Evolutionary conservation across 92 coral and sea anemone genomes (phyloP).

Genomic region (Bergia sp.): DNA sequence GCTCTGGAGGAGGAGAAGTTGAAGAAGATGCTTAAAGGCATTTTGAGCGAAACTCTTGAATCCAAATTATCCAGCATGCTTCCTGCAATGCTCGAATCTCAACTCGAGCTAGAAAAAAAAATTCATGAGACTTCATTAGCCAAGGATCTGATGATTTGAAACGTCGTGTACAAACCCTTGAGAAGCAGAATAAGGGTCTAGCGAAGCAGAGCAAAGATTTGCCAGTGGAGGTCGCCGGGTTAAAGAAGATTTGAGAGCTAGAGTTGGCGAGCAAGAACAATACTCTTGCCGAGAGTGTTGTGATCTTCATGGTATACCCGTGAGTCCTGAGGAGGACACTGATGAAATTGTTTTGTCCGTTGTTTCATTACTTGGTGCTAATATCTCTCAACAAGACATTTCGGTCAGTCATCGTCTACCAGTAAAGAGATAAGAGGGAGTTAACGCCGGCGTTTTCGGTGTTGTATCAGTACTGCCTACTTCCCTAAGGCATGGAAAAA

Average conservation of each 20-base stretch:
- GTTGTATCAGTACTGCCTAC: no score
- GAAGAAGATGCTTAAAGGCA: no score
- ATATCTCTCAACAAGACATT: not conserved
- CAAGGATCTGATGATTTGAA: not conserved
- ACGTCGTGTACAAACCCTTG: not conserved
- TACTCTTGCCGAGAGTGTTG: not conserved
- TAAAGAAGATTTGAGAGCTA: not conserved
- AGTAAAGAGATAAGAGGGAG: not conserved
- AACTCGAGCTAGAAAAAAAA: not conserved
- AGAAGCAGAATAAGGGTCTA: not conserved
- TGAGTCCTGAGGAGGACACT: not conserved
- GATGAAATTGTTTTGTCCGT: not conserved
- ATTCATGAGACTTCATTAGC: slow-evolving; percentile 16
- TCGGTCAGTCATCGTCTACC: not conserved
- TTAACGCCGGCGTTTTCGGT: not conserved
- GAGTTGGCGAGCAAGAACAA: not conserved
- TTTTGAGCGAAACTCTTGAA: not conserved
- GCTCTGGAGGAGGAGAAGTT: no score
- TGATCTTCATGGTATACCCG: not conserved
- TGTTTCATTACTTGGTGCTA: not conserved
- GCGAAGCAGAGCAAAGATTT: not conserved
- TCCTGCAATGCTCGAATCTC: not conserved
- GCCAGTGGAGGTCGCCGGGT: not conserved
- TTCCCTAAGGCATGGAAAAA: no score
- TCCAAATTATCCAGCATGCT: not conserved